These are phyloP conservation scores for Creontiades dilutus DNA, from an alignment of 2,888 invertebrate genomes.

Conservation along the genomic window DNA sequence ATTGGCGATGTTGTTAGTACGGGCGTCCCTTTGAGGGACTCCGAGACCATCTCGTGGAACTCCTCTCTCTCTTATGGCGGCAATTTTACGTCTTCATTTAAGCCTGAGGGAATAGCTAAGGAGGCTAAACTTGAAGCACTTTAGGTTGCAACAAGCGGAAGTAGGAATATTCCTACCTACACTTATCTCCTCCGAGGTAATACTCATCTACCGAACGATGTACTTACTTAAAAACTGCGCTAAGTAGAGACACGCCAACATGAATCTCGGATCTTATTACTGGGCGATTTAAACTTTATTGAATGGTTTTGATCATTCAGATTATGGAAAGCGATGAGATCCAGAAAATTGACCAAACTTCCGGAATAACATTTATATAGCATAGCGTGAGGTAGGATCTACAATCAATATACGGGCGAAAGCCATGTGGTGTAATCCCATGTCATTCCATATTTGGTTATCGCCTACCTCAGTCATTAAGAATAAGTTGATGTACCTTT, in stretches of 20 bases:
- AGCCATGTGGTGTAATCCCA: too few relatives aligned
- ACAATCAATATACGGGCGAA: too few relatives aligned
- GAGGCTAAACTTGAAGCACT: conserved; percentile 11
- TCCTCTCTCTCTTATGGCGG: conserved; percentile 16
- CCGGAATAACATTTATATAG: too few relatives aligned
- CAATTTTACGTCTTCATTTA: conserved; percentile 24
- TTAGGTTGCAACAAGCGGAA: neutral
- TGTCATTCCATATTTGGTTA: too few relatives aligned
- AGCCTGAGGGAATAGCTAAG: conserved; percentile 21
- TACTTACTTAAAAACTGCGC: conserved; percentile 18
- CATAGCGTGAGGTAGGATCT: too few relatives aligned
- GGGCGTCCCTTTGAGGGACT: neutral
- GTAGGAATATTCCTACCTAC: neutral
- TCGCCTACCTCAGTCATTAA: too few relatives aligned
- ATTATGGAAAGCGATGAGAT: too few relatives aligned
- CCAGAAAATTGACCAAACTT: too few relatives aligned
- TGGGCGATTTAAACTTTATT: too few relatives aligned
- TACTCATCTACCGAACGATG: neutral
- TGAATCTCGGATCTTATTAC: too few relatives aligned
- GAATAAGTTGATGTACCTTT: too few relatives aligned
- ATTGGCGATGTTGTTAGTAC: conserved; percentile 30
- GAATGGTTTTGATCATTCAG: too few relatives aligned
- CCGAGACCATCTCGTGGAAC: conserved; percentile 11
- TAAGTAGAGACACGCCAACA: neutral
- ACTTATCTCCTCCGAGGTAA: neutral